These are phyloP conservation scores for Caenorhabditis doughertyi DNA, from an alignment of 2,888 invertebrate genomes.

Conservation along the genomic window DNA sequence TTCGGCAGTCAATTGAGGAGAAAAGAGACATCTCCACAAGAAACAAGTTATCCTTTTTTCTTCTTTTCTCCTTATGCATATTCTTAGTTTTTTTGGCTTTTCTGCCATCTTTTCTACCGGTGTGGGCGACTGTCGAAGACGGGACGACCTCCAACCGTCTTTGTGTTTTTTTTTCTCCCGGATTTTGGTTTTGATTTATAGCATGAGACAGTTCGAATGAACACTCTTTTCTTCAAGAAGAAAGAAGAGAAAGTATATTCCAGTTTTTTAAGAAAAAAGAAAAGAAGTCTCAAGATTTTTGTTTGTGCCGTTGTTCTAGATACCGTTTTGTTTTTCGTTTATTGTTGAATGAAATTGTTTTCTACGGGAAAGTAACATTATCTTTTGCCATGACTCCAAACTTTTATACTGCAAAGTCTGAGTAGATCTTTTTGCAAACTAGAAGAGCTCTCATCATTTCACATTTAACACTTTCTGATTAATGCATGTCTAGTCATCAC, in stretches of 20 bases:
- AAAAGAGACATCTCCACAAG: constrained; percentile 35
- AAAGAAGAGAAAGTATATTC: constrained; percentile 15
- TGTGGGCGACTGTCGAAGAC: background rate
- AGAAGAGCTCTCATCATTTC: too few species aligned
- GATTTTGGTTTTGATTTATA: constrained; percentile 62
- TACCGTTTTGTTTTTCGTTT: background rate
- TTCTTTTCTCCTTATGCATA: constrained; percentile 35
- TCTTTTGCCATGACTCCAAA: too few species aligned
- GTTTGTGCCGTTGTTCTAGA: too few species aligned
- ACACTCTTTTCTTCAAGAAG: background rate
- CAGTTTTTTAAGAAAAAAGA: constrained; percentile 17
- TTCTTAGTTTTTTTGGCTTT: constrained; percentile 26
- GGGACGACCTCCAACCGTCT: constrained; percentile 38
- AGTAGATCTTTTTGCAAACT: too few species aligned
- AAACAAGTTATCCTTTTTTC: constrained; percentile 55
- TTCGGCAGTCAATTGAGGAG: constrained; percentile 63
- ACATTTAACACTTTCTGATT: too few species aligned
- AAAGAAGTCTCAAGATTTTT: background rate
- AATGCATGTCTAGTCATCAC: background rate
- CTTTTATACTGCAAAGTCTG: too few species aligned
- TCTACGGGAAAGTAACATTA: too few species aligned
- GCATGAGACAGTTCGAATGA: constrained; percentile 58
- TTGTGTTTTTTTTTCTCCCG: constrained; percentile 53
- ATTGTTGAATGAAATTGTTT: too few species aligned
- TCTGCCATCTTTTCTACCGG: constrained; percentile 31